These are phyloP conservation scores for Prionailurus bengalensis DNA, from an alignment of 2,113 vertebrate species.

Conservation along the genomic window DNA sequence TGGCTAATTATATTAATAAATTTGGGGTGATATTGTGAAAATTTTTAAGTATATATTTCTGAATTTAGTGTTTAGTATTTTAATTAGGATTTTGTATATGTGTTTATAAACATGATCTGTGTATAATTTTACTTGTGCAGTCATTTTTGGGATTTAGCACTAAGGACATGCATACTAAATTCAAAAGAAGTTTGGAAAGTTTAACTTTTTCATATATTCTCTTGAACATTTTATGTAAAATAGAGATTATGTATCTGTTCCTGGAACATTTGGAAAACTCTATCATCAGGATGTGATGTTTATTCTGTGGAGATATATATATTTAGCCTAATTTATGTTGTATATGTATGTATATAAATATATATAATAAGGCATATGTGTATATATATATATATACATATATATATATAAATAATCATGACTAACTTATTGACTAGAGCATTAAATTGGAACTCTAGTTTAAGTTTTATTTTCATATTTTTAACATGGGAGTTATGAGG, in stretches of 20 bases:
- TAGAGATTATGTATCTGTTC: background rate
- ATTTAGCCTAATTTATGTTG: background rate
- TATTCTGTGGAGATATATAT: background rate
- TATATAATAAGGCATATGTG: too few relatives aligned
- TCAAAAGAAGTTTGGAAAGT: background rate
- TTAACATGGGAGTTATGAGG: background rate
- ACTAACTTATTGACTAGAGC: background rate
- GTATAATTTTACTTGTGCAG: background rate
- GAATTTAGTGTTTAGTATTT: constrained; percentile 36
- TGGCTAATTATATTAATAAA: background rate
- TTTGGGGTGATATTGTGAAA: background rate
- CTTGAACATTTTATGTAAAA: background rate
- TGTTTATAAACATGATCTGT: background rate
- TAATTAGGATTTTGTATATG: background rate
- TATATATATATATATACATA: too few relatives aligned
- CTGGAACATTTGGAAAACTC: background rate
- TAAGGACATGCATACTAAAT: background rate
- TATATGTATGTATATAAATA: too few relatives aligned
- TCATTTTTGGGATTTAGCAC: background rate
- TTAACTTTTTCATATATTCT: background rate
- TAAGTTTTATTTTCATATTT: background rate
- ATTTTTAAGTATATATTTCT: background rate
- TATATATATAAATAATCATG: too few relatives aligned
- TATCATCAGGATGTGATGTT: background rate
- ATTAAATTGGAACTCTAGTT: background rate